Percentiles rank a stretch among this genome's conserved stretches.
Evolutionary conservation across 2,797 vertebrate species (phyloP).

Genomic region (Australoheros facetus): DNA sequence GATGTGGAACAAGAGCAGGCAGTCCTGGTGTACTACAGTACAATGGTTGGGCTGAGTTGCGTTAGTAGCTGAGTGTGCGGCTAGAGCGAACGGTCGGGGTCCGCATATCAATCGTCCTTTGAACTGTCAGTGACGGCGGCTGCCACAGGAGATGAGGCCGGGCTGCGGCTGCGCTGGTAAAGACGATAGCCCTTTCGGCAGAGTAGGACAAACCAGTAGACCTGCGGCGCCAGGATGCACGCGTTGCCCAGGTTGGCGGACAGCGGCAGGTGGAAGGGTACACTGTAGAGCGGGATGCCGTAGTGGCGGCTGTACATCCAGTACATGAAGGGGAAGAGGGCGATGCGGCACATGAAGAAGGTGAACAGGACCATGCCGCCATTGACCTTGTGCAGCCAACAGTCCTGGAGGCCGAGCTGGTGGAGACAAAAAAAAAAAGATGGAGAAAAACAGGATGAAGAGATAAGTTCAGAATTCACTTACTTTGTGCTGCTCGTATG

Average conservation of each 20-base stretch:
- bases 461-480: not conserved
- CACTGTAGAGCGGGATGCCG: constrained; percentile 84
- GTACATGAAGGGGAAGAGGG: constrained; percentile 98
- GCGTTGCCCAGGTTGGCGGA: constrained; percentile 88
- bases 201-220: constrained; percentile 97
- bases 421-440: not conserved
- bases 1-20: constrained; percentile 54
- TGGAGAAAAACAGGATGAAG: not conserved
- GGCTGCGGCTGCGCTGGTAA: constrained; percentile 79
- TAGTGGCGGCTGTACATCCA: constrained; percentile 87
- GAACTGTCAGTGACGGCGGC: constrained; percentile 41
- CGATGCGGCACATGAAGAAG: constrained; percentile 93
- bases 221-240: constrained; percentile 92
- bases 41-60: constrained; percentile 52
- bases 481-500: not conserved
- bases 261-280: constrained; percentile 90
- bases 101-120: constrained; percentile 68
- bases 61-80: constrained; percentile 67
- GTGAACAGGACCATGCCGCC: constrained; percentile 89
- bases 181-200: constrained; percentile 90
- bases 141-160: constrained; percentile 14
- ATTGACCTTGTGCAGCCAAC: constrained; percentile 91
- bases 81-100: constrained; percentile 41
- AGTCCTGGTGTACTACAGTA: constrained; percentile 68
- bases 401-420: constrained; percentile 88